Evolutionary conservation across 2,888 invertebrate species (phyloP), one percentile per base, ranked within the genome.

Genomic region (Stramonita haemastoma): DNA sequence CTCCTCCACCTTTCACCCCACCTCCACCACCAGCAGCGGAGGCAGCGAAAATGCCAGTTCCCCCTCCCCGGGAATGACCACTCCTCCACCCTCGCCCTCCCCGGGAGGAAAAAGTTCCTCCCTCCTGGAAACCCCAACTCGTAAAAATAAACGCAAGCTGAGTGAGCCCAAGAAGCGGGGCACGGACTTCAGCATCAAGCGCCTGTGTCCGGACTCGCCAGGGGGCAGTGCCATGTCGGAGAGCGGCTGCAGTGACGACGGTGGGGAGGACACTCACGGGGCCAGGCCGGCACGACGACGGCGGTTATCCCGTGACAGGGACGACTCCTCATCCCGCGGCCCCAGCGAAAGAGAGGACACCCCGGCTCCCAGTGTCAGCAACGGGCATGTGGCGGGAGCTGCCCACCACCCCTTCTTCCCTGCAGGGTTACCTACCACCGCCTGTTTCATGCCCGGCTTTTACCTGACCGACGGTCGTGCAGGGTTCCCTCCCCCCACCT

Each of bases 141-240:
- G 96, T 92, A 95, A 97, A 92, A 97, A 97, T 94, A 97, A 97
- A 95, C 96, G 97, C 90, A 97, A 97, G 95, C 96, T 97, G 90
- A 97, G 97, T 34, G 97, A 97, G 91, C 97, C 98, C 0, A 93
- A 93, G 89, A 93, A 94, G 87, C 91, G 95, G 70, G 89, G 89
- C 57, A 93, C 93, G 32, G 95, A 95, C 90, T 93, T 95, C 87
- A 93, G 93, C 90, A 94, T 94, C 90, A 95, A 96, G 89, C 91
- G 95, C 57, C 93, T 95, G 87, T 94, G 95, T 91, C 94, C 94
- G 86, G 94, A 94, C 56, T 93, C 92, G 90, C 90, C 92, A 36
- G 93, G 93, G 60, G 93, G 93, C 34, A 93, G 93, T 91, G 93
- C 93, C 36, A 93, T 93, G 92, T 93, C 93, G 22, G 94, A 94